Conservation (phyloP, 2,797 vertebrate species). For the Anguilla obscura region DNA sequence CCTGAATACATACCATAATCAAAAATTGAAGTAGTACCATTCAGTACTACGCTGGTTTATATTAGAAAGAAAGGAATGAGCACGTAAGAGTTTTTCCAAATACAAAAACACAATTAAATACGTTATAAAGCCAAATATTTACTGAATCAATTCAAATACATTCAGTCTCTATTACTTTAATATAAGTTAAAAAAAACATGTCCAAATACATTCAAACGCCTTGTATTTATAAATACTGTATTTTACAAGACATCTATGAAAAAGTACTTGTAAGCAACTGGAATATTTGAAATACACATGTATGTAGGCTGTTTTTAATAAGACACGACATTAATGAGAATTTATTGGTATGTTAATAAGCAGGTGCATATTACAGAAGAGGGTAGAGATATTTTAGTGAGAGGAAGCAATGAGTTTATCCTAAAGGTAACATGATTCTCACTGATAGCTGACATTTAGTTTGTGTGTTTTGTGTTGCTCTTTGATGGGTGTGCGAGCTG, state of each 20-base stretch:
- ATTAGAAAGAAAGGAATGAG: no score
- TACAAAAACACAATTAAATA: not conserved
- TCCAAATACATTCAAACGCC: not conserved
- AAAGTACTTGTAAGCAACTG: not conserved
- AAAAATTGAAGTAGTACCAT: no score
- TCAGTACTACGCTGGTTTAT: no score
- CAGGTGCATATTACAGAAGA: not conserved
- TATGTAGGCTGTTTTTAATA: not conserved
- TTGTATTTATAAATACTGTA: not conserved
- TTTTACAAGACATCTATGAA: not conserved
- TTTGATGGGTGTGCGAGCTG: conserved; percentile 35
- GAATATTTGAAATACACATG: not conserved
- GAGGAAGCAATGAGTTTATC: conserved; percentile 21
- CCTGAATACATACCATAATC: no score
- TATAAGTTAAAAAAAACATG: not conserved
- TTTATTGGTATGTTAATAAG: conserved; percentile 7
- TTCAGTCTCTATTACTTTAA: not conserved
- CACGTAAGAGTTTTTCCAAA: not conserved
- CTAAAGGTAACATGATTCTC: conserved; percentile 30
- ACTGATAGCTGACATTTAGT: conserved; percentile 36
- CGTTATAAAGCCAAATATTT: not conserved
- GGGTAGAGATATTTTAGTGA: not conserved
- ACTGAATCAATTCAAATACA: not conserved
- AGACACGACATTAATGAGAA: not conserved
- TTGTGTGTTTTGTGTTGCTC: conserved; percentile 29